phyloP scores from a whole-genome alignment of 2,113 vertebrate genomes.

The Clarias magur region DNA sequence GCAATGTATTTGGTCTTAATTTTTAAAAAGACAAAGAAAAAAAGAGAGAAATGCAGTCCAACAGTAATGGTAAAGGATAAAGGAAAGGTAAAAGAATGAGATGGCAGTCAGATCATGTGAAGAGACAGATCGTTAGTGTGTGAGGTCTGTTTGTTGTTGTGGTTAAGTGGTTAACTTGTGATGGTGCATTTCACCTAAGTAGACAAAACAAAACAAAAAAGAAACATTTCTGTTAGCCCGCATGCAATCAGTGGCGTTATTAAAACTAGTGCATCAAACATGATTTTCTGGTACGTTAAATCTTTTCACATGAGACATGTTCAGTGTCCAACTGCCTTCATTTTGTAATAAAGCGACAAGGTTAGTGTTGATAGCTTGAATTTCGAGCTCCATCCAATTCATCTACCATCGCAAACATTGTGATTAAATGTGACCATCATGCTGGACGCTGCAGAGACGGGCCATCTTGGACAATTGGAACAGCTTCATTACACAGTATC shows the following conservation, averaged over 20 bases:
- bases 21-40: neutral
- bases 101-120: conserved; percentile 40
- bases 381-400: neutral
- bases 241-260: neutral
- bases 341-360: neutral
- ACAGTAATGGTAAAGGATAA: conserved; percentile 7
- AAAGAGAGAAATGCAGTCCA: conserved; percentile 3
- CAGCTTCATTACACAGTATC: neutral
- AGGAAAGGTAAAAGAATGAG: conserved; percentile 50
- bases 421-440: neutral
- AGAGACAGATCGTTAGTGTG: conserved; percentile 46
- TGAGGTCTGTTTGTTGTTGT: conserved; percentile 37
- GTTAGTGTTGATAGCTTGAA: neutral
- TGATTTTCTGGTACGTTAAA: neutral
- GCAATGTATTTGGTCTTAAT: neutral
- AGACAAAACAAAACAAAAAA: conserved; percentile 63
- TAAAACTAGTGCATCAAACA: neutral
- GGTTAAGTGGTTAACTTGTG: conserved; percentile 33
- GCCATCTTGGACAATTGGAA: neutral
- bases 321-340: neutral
- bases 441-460: neutral
- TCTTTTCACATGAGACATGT: neutral
- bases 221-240: conserved; percentile 6
- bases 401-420: neutral
- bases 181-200: conserved; percentile 70